phyloP scores from a whole-genome alignment of 1,140 invertebrate genomes.

The Ips nitidus region DNA sequence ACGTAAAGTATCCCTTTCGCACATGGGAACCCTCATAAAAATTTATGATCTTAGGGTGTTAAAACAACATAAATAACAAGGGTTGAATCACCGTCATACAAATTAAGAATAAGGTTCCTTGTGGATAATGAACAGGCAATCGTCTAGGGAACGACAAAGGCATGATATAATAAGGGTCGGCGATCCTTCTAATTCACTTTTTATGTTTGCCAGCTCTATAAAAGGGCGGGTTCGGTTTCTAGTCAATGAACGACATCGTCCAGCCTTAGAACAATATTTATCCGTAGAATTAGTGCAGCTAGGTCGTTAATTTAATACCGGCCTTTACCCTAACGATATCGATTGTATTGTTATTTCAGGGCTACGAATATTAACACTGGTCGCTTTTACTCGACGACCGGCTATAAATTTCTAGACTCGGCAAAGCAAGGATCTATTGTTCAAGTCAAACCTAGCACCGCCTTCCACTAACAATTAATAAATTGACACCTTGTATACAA shows the following conservation, averaged over 20 bases:
- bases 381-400: neutral
- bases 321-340: neutral
- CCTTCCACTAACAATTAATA: conserved; percentile 1
- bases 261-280: neutral
- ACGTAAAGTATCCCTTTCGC: conserved; percentile 28
- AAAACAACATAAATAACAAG: conserved; percentile 32
- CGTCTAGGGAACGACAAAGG: conserved; percentile 12
- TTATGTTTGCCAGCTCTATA: neutral
- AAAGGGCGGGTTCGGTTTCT: no score
- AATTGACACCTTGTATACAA: conserved; percentile 3
- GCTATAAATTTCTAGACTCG: conserved; percentile 1
- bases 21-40: conserved; percentile 33
- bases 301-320: neutral
- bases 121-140: conserved; percentile 18
- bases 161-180: neutral
- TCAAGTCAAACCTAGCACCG: conserved; percentile 2
- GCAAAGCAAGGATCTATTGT: conserved; percentile 6
- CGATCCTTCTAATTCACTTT: neutral
- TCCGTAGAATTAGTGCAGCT: neutral
- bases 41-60: conserved; percentile 33
- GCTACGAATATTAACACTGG: conserved; percentile 1
- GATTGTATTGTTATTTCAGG: conserved; percentile 3
- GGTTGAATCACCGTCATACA: conserved; percentile 16
- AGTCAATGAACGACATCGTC: no score
- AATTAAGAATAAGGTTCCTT: conserved; percentile 20